phyloP scores from a whole-genome alignment of 2,888 invertebrate genomes.

The Coecobrya sp. region DNA sequence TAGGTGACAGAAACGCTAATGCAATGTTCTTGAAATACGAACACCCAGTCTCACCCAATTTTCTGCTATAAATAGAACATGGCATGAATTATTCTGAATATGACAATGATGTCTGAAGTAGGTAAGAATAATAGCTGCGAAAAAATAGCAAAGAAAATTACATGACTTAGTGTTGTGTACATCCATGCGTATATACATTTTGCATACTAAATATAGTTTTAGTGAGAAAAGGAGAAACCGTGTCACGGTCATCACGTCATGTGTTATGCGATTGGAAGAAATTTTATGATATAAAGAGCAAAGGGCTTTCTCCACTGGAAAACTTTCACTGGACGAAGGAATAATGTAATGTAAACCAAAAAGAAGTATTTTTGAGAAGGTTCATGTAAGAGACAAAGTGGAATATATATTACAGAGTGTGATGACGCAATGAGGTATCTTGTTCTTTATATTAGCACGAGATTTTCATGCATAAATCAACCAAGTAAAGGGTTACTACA shows the following conservation, averaged over 20 bases:
- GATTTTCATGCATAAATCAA: constrained; percentile 13
- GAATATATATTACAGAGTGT: background rate
- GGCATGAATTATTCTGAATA: no score
- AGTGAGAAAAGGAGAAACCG: background rate
- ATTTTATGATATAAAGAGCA: constrained; percentile 29
- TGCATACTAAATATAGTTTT: background rate
- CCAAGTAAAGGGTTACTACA: background rate
- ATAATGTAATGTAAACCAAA: background rate
- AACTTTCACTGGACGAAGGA: background rate
- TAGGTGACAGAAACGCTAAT: no score
- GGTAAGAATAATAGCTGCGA: no score
- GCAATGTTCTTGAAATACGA: no score
- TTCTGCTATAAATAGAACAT: no score
- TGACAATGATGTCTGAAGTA: no score
- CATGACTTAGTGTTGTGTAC: no score
- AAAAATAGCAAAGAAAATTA: background rate
- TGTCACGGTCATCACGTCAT: constrained; percentile 42
- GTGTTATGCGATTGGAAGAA: constrained; percentile 24
- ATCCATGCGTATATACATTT: no score
- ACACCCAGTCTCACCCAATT: no score
- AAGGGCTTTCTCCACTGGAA: constrained; percentile 1
- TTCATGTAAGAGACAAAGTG: background rate
- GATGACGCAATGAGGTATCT: background rate
- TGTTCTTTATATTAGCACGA: background rate
- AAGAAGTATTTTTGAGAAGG: background rate